Conservation (phyloP, 1,140 invertebrate species). For the Agraylea sexmaculata region DNA sequence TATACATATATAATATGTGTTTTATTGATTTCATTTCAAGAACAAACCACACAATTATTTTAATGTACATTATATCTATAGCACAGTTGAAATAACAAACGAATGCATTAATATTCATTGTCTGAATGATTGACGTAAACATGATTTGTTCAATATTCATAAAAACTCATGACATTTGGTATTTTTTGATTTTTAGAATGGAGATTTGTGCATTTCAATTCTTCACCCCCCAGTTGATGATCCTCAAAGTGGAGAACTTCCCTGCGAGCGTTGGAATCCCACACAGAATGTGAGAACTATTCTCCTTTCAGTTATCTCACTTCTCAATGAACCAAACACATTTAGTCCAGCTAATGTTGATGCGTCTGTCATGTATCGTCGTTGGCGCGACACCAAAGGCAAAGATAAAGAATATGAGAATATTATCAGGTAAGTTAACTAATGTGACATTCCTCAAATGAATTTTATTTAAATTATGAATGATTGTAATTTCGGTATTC, state of each 20-base stretch:
- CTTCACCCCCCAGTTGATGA: conserved; percentile 98
- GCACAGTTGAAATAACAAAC: no score
- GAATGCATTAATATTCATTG: no score
- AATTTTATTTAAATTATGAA: not conserved
- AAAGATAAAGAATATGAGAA: conserved; percentile 99
- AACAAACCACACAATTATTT: no score
- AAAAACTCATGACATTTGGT: not conserved
- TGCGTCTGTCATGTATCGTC: conserved; percentile 97
- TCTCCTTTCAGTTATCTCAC: conserved; percentile 93
- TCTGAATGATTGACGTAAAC: not conserved
- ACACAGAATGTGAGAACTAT: conserved; percentile 99
- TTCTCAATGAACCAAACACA: conserved; percentile 98
- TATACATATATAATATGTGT: no score
- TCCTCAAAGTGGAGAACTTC: conserved; percentile 95
- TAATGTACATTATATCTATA: no score
- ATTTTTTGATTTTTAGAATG: conserved; percentile 62
- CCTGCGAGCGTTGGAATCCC: conserved; percentile 99
- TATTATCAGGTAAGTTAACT: conserved; percentile 75
- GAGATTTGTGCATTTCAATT: conserved; percentile 98
- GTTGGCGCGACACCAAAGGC: conserved; percentile 97
- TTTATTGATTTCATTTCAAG: no score
- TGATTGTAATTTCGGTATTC: conserved; percentile 7
- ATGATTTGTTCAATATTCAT: not conserved
- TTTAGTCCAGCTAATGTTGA: conserved; percentile 99
- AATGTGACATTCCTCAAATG: conserved; percentile 1